Conservation (phyloP, 2,888 invertebrate genomes). For the Crocallis elinguaria region DNA sequence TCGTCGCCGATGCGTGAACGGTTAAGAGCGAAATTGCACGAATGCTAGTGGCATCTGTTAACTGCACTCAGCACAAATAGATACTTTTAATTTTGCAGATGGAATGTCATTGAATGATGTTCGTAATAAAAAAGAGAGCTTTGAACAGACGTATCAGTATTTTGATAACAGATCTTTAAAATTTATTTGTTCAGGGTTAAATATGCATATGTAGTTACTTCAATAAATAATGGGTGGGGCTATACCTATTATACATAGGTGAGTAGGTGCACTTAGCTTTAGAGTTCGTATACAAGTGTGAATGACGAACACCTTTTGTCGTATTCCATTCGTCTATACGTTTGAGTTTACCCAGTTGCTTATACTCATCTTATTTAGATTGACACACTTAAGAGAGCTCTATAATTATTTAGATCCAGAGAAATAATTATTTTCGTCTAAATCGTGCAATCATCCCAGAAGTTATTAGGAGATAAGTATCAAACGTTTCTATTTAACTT, state of each 20-base stretch:
- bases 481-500: conserved; percentile 85
- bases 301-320: too few relatives aligned
- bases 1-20: conserved; percentile 79
- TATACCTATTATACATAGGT: too few relatives aligned
- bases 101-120: conserved; percentile 64
- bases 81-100: conserved; percentile 83
- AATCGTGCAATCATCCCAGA: conserved; percentile 80
- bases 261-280: too few relatives aligned
- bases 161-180: conserved; percentile 35
- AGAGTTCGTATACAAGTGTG: too few relatives aligned
- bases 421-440: conserved; percentile 71
- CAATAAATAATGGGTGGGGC: too few relatives aligned
- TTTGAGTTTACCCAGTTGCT: neutral
- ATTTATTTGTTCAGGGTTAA: conserved; percentile 3
- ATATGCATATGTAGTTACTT: neutral
- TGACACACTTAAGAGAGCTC: conserved; percentile 18
- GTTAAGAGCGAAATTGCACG: conserved; percentile 80
- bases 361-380: conserved; percentile 23
- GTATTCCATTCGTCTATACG: too few relatives aligned
- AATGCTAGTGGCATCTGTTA: conserved; percentile 80
- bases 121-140: conserved; percentile 45
- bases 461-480: conserved; percentile 84
- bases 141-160: conserved; percentile 38
- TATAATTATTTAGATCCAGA: conserved; percentile 44
- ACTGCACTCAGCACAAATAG: conserved; percentile 71